Percentiles rank a stretch among this genome's conserved stretches.
Evolutionary conservation across 2,888 invertebrate species (phyloP).

Genomic region (Trichacis sp.): DNA sequence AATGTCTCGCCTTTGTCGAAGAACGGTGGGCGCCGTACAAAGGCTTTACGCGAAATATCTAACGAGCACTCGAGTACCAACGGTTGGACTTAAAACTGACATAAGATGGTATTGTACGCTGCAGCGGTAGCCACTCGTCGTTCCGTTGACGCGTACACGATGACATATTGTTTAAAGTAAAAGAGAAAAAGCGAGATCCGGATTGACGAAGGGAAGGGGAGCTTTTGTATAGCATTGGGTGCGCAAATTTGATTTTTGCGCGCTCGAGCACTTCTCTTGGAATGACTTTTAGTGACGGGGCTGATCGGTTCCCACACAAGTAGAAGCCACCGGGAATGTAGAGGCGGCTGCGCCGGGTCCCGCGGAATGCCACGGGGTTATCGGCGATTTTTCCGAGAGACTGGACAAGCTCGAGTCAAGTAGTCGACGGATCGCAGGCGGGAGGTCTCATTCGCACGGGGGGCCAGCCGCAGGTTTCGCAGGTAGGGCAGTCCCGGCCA

Average conservation of each 20-base stretch:
- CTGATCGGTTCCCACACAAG: slow-evolving; percentile 59
- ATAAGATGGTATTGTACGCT: slow-evolving; percentile 59
- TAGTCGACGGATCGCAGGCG: slow-evolving; percentile 46
- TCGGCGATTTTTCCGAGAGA: slow-evolving; percentile 63
- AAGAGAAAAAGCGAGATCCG: slow-evolving; percentile 6
- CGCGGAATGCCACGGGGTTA: slow-evolving; percentile 45
- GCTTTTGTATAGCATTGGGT: slow-evolving; percentile 3
- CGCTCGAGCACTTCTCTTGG: neutral
- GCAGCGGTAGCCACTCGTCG: slow-evolving; percentile 55
- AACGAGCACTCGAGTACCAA: slow-evolving; percentile 60
- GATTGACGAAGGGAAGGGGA: slow-evolving; percentile 1
- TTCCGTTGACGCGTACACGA: slow-evolving; percentile 64
- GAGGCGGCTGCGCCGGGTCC: too few relatives aligned
- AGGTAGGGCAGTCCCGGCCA: slow-evolving; percentile 34
- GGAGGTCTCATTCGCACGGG: slow-evolving; percentile 54
- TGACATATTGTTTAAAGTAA: slow-evolving; percentile 63
- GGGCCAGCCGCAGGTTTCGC: slow-evolving; percentile 45
- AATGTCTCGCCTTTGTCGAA: slow-evolving; percentile 44
- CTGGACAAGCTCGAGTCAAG: slow-evolving; percentile 56
- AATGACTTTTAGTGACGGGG: slow-evolving; percentile 23
- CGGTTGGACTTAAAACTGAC: slow-evolving; percentile 61
- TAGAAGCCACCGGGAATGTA: slow-evolving; percentile 52
- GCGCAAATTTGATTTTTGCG: slow-evolving; percentile 5
- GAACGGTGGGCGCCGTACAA: slow-evolving; percentile 45
- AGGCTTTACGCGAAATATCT: slow-evolving; percentile 52